Evolutionary conservation across 2,113 vertebrate species (phyloP).

Genomic region (Eonycteris spelaea): DNA sequence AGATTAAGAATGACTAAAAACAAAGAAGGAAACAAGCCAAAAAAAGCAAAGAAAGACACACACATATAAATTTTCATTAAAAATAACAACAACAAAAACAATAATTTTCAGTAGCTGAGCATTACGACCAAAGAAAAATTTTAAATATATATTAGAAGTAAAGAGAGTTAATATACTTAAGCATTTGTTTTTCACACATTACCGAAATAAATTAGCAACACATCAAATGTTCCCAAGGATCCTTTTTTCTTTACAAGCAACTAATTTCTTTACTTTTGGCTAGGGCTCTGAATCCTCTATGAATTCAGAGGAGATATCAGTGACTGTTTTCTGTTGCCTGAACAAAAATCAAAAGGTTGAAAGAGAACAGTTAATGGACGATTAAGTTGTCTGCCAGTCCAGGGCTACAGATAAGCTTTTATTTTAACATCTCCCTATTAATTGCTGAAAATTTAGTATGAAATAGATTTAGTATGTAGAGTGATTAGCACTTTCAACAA

Average conservation of each 20-base stretch:
- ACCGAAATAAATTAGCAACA: conserved; percentile 11
- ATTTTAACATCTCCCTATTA: neutral
- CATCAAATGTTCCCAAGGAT: neutral
- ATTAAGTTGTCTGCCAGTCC: neutral
- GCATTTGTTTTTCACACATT: neutral
- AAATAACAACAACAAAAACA: neutral
- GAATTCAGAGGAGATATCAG: neutral
- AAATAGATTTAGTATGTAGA: neutral
- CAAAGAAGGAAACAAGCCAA: neutral
- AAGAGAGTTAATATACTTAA: neutral
- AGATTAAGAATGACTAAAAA: neutral
- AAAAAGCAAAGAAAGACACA: neutral
- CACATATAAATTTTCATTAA: neutral
- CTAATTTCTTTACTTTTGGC: neutral
- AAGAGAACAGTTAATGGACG: neutral
- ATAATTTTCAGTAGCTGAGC: neutral
- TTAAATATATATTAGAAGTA: neutral
- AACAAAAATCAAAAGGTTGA: neutral
- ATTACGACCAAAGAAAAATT: neutral
- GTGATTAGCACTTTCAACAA: conserved; percentile 6
- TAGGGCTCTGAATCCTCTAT: neutral
- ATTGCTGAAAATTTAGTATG: neutral
- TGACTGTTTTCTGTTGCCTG: neutral
- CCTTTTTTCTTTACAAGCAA: conserved; percentile 14
- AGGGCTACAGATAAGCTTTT: neutral